Evolutionary conservation across 37 sponge, comb jelly and placozoan species (phyloP).

Genomic region (Cliona cf. orientalis): DNA sequence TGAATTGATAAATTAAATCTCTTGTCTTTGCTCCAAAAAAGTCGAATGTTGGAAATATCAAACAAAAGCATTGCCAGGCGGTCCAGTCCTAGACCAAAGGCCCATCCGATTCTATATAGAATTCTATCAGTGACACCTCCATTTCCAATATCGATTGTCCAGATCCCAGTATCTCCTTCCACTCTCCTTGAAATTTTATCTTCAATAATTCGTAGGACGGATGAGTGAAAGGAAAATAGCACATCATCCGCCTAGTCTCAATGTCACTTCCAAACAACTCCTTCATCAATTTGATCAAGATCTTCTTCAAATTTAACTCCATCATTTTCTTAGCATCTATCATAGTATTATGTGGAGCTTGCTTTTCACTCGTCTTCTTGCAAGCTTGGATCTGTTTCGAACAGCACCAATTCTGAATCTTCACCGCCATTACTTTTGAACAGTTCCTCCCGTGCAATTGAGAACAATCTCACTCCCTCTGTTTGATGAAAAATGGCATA

Average conservation of each 20-base stretch:
- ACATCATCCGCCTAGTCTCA: slow-evolving; percentile 67
- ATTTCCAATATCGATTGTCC: slow-evolving; percentile 77
- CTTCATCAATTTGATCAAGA: slow-evolving; percentile 66
- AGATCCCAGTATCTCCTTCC: slow-evolving; percentile 95
- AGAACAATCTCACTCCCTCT: slow-evolving; percentile 93
- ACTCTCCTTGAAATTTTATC: slow-evolving; percentile 83
- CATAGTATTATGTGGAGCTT: slow-evolving; percentile 74
- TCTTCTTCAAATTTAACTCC: slow-evolving; percentile 75
- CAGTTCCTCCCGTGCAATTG: slow-evolving; percentile 72
- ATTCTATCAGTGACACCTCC: slow-evolving; percentile 66
- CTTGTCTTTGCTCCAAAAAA: slow-evolving; percentile 89
- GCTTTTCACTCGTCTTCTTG: slow-evolving; percentile 63
- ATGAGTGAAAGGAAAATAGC: slow-evolving; percentile 95
- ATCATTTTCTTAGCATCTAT: slow-evolving; percentile 73
- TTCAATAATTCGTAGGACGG: slow-evolving; percentile 95
- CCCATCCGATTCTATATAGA: slow-evolving; percentile 95
- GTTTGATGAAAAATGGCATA: slow-evolving; percentile 98
- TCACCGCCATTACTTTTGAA: slow-evolving; percentile 21
- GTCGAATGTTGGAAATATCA: slow-evolving; percentile 87
- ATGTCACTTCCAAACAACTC: slow-evolving; percentile 77
- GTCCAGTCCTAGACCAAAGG: slow-evolving; percentile 97
- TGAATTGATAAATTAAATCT: no score
- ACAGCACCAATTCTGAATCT: slow-evolving; percentile 36
- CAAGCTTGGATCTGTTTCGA: slow-evolving; percentile 39
- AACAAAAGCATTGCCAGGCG: slow-evolving; percentile 94